A percentile compares a stretch with the other conserved stretches of the same genome.
These are phyloP conservation scores for Beroe ovata DNA, from an alignment of 37 sponge, comb jelly and placozoan species.

Conservation along the genomic window DNA sequence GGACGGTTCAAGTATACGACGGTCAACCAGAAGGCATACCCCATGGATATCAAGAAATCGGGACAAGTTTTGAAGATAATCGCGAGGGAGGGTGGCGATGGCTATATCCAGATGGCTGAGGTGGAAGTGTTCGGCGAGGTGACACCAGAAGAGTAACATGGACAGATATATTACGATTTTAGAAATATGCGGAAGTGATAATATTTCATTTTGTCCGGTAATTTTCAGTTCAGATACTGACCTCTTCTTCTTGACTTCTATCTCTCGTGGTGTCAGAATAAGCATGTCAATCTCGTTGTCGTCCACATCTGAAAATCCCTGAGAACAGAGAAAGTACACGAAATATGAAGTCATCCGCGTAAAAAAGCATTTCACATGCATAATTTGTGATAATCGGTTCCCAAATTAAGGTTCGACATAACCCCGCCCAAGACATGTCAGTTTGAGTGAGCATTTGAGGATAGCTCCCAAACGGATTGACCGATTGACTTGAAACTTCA, in stretches of 20 bases:
- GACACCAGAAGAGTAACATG: neutral
- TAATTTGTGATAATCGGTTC: too few relatives aligned
- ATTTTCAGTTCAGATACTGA: too few relatives aligned
- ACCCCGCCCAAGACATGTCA: too few relatives aligned
- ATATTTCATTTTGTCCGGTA: too few relatives aligned
- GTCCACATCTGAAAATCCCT: slow-evolving; percentile 53
- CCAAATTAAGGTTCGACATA: too few relatives aligned
- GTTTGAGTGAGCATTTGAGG: too few relatives aligned
- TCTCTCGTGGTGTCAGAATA: slow-evolving; percentile 31
- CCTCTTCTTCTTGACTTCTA: slow-evolving; percentile 53
- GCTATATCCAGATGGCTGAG: neutral
- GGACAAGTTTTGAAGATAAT: neutral
- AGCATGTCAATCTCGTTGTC: slow-evolving; percentile 3
- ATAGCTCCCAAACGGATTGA: too few relatives aligned
- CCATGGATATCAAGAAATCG: neutral
- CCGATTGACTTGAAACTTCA: too few relatives aligned
- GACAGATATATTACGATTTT: too few relatives aligned
- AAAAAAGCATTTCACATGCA: too few relatives aligned
- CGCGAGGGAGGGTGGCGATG: neutral
- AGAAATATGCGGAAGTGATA: too few relatives aligned
- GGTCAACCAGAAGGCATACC: neutral
- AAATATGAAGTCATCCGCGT: too few relatives aligned
- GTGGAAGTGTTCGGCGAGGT: neutral
- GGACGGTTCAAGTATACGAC: neutral
- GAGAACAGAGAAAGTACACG: neutral